Percentiles rank a stretch among this genome's conserved stretches.
These are phyloP conservation scores for Allobates femoralis DNA, from an alignment of 2,797 vertebrate genomes.

Conservation along the genomic window DNA sequence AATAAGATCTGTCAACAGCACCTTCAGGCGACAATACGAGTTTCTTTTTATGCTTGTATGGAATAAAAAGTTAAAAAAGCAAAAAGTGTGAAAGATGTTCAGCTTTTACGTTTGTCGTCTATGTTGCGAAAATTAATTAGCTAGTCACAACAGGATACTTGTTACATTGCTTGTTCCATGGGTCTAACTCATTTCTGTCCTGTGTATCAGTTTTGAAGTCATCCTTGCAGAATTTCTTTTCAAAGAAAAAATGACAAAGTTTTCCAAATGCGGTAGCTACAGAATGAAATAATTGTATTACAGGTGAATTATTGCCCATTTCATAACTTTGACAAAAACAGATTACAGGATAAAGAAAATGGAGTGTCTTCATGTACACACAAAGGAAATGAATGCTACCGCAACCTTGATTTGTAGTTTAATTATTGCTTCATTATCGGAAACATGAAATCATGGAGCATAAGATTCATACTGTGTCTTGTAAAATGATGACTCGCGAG, in stretches of 20 bases:
- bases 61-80: neutral
- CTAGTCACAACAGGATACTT: neutral
- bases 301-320: constrained; percentile 8
- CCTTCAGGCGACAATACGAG: no score
- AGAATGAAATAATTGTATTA: constrained; percentile 23
- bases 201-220: neutral
- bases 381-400: constrained; percentile 18
- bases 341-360: constrained; percentile 40
- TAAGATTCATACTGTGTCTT: constrained; percentile 11
- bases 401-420: constrained; percentile 41
- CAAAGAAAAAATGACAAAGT: neutral
- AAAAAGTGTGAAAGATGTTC: no score
- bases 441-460: neutral
- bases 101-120: no score
- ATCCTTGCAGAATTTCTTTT: neutral
- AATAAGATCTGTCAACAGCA: no score
- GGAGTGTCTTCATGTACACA: neutral
- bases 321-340: constrained; percentile 23
- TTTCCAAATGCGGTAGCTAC: neutral
- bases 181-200: neutral
- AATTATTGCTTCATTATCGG: constrained; percentile 20
- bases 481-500: constrained; percentile 1
- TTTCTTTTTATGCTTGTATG: no score
- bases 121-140: neutral
- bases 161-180: neutral